Evolutionary conservation across 2,888 invertebrate species (phyloP).

Genomic region (Rhopalosiphum nymphaeae): DNA sequence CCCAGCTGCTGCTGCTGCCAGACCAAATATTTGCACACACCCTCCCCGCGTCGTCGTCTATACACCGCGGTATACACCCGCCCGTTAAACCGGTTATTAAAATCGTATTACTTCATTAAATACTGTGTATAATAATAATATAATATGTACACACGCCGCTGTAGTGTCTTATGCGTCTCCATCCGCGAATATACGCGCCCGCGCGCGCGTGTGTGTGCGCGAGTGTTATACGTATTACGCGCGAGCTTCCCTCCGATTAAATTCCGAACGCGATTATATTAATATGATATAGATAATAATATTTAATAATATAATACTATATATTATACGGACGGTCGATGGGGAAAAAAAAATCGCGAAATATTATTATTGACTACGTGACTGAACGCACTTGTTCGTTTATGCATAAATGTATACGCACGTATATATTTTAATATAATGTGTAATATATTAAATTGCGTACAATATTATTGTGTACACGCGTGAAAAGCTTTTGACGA

Average conservation of each 20-base stretch:
- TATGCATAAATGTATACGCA: not conserved
- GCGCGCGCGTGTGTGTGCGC: too few relatives aligned
- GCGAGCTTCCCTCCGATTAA: conserved; percentile 36
- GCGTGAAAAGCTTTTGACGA: not conserved
- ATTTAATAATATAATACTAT: not conserved
- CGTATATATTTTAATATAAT: not conserved
- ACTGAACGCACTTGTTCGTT: not conserved
- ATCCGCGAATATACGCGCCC: not conserved
- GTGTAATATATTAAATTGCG: not conserved
- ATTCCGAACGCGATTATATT: conserved; percentile 24
- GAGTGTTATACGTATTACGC: not conserved
- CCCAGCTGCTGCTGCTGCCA: conserved; percentile 30
- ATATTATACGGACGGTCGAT: not conserved
- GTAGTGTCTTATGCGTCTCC: not conserved
- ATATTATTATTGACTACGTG: conserved; percentile 58
- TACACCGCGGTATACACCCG: not conserved
- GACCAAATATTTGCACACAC: conserved; percentile 53
- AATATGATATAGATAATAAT: not conserved
- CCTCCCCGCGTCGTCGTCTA: not conserved
- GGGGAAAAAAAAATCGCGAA: conserved; percentile 27
- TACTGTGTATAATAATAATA: not conserved
- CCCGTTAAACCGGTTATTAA: conserved; percentile 60
- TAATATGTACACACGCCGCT: not conserved
- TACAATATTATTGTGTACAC: not conserved
- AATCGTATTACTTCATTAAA: conserved; percentile 56